A percentile compares a stretch with the other conserved stretches of the same genome.
Evolutionary conservation across 2,113 vertebrate genomes (phyloP).

Genomic region (Casuarius casuarius): DNA sequence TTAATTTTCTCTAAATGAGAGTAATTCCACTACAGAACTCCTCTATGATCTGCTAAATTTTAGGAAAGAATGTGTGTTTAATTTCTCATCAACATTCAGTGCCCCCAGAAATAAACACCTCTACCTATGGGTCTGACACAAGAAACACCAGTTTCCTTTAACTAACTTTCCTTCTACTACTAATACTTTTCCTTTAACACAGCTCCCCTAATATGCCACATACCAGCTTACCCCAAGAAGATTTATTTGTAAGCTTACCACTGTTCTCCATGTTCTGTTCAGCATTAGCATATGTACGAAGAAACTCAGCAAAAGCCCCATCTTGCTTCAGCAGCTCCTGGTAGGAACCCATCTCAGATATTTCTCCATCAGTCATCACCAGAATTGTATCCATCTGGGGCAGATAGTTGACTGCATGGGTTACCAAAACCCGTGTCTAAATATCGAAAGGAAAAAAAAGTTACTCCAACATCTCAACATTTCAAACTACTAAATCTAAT

Average conservation of each 20-base stretch:
- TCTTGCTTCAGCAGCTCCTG: slow-evolving; percentile 87
- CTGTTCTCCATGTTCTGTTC: slow-evolving; percentile 76
- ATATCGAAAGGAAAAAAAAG: neutral
- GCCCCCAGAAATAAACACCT: neutral
- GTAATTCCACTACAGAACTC: neutral
- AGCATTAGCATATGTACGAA: slow-evolving; percentile 82
- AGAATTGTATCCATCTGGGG: slow-evolving; percentile 88
- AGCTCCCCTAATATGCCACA: neutral
- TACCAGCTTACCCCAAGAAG: neutral
- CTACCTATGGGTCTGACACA: neutral
- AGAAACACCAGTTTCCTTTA: neutral
- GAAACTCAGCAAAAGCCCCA: slow-evolving; percentile 92
- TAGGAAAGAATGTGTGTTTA: neutral
- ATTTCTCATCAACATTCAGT: neutral
- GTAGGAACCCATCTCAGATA: slow-evolving; percentile 94
- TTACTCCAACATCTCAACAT: neutral
- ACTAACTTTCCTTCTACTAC: neutral
- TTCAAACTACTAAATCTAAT: neutral
- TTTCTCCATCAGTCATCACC: slow-evolving; percentile 92
- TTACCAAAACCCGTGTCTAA: slow-evolving; percentile 93
- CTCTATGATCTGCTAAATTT: neutral
- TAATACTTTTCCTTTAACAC: neutral
- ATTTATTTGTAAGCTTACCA: slow-evolving; percentile 32
- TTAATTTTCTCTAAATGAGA: neutral
- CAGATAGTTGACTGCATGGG: slow-evolving; percentile 90